Evolutionary conservation across 2,797 vertebrate species (phyloP).

Genomic region (Centroberyx gerrardi): DNA sequence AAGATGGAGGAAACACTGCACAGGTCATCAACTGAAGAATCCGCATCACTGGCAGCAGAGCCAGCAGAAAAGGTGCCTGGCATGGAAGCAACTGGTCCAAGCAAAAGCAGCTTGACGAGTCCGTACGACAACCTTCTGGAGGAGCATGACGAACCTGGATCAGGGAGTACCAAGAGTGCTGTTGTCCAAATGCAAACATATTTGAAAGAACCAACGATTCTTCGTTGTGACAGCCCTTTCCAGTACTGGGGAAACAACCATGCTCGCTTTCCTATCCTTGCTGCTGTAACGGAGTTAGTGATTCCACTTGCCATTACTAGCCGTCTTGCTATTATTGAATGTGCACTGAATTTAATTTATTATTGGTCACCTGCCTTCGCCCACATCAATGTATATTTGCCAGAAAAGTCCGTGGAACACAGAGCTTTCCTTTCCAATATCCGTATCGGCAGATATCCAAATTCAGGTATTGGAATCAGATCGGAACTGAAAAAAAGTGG

Average conservation of each 20-base stretch:
- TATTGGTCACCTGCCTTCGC: too few relatives aligned
- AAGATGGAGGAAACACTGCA: background rate
- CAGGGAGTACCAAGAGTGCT: slow-evolving; percentile 5
- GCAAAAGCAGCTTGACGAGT: background rate
- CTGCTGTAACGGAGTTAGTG: too few relatives aligned
- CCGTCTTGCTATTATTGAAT: too few relatives aligned
- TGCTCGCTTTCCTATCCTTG: too few relatives aligned
- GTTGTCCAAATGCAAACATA: slow-evolving; percentile 14
- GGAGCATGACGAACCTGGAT: background rate
- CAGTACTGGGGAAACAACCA: background rate
- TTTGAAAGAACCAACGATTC: background rate
- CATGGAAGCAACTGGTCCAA: background rate
- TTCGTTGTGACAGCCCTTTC: background rate
- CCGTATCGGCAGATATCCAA: too few relatives aligned
- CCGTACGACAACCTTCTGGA: slow-evolving; percentile 9
- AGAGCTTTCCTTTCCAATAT: too few relatives aligned
- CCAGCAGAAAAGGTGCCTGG: slow-evolving; percentile 5
- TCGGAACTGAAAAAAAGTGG: too few relatives aligned
- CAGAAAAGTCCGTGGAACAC: too few relatives aligned
- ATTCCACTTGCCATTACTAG: too few relatives aligned
- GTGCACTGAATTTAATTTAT: too few relatives aligned
- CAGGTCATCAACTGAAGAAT: background rate
- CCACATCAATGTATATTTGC: too few relatives aligned
- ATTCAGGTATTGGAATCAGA: too few relatives aligned
- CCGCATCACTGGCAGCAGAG: background rate